Conservation (phyloP, 2,113 vertebrate genomes). For the Tachysurus vachellii region DNA sequence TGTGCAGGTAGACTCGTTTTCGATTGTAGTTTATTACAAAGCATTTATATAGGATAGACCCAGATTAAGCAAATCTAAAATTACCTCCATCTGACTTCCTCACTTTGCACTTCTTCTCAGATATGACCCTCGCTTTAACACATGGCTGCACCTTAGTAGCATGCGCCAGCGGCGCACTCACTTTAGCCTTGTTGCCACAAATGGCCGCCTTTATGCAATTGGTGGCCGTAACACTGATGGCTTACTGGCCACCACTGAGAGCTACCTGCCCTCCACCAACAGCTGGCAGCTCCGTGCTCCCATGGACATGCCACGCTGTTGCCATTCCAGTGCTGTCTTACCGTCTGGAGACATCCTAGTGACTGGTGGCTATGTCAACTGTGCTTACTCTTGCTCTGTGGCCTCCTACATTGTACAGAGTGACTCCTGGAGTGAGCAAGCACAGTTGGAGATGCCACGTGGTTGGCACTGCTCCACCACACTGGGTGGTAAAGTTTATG, state of each 20-base stretch:
- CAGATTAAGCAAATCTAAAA: not conserved
- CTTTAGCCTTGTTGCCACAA: constrained; percentile 78
- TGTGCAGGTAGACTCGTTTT: constrained; percentile 72
- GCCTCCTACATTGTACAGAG: constrained; percentile 68
- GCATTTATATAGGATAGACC: not conserved
- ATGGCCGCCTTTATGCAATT: constrained; percentile 76
- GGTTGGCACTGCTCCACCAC: constrained; percentile 81
- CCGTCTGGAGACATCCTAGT: constrained; percentile 76
- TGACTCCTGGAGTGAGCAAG: constrained; percentile 72
- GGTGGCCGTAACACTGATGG: constrained; percentile 79
- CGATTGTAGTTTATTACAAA: not conserved
- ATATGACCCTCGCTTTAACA: constrained; percentile 83
- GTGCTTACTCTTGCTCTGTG: constrained; percentile 78
- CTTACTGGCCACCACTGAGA: constrained; percentile 74
- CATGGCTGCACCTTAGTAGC: constrained; percentile 81
- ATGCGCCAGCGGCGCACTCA: constrained; percentile 82
- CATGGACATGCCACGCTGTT: constrained; percentile 81
- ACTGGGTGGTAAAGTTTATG: constrained; percentile 67
- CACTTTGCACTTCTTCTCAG: constrained; percentile 56
- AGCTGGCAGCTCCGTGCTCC: constrained; percentile 76
- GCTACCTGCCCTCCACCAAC: constrained; percentile 80
- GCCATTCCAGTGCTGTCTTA: constrained; percentile 75
- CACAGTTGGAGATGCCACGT: constrained; percentile 72
- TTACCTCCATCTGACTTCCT: not conserved
- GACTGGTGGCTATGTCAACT: constrained; percentile 79